phyloP scores from a whole-genome alignment of 2,888 invertebrate genomes.

The Cephalotes varians region DNA sequence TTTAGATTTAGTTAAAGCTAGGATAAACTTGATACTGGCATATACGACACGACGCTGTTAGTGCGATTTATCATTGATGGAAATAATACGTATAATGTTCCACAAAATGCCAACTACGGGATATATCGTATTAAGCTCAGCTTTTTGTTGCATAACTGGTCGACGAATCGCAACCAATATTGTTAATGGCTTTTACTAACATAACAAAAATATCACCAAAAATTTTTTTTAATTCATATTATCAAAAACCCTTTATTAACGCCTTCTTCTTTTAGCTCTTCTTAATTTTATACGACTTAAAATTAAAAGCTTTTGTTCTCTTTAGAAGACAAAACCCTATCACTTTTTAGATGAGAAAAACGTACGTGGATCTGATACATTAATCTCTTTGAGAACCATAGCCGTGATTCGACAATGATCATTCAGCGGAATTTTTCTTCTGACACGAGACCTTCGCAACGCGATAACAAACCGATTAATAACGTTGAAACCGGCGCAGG shows the following conservation, averaged over 20 bases:
- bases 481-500: slow-evolving; percentile 13
- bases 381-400: slow-evolving; percentile 25
- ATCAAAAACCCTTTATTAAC: no score
- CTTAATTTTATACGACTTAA: background rate
- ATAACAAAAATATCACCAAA: background rate
- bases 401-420: slow-evolving; percentile 19
- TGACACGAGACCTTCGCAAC: slow-evolving; percentile 28
- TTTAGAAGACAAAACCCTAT: background rate
- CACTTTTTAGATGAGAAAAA: slow-evolving; percentile 5
- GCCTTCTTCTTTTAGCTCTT: background rate
- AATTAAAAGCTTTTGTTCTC: background rate
- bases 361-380: slow-evolving; percentile 10
- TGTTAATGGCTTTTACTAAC: background rate
- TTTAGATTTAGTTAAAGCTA: slow-evolving; percentile 32
- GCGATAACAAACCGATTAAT: slow-evolving; percentile 65
- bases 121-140: background rate
- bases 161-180: background rate
- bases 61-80: slow-evolving; percentile 26
- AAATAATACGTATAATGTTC: slow-evolving; percentile 14
- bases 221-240: background rate
- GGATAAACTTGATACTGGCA: slow-evolving; percentile 9
- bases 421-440: slow-evolving; percentile 43
- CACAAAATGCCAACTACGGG: background rate
- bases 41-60: background rate
- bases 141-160: background rate